Evolutionary conservation across 2,888 invertebrate species (phyloP), one percentile per base, ranked within the genome.

Genomic region (Sesamia inferens): DNA sequence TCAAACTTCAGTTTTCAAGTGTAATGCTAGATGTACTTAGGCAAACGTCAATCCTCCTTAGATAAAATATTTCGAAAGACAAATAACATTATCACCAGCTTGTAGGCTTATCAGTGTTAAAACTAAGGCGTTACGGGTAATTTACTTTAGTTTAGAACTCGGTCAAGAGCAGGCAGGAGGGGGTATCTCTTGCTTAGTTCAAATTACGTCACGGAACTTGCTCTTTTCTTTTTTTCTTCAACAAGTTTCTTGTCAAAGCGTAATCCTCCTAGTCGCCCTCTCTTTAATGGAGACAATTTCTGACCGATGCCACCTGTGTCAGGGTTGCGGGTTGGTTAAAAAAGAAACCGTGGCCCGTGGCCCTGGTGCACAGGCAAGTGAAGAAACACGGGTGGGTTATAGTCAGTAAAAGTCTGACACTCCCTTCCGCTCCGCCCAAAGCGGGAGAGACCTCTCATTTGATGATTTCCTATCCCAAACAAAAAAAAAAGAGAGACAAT

Each of bases 21-120:
- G 51, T 58, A 68, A 74, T 31, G 55, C 64, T 55, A 51, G 54
- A 64, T 57, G 58, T 67, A 78, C 42, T 67, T 77, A 31, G 31
- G 31, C 3, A 63, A 59, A 72, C 68, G 61, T 65, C 79, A 69
- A 78, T 78, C 55, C 54, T 70, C 13, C 44, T 61, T 54, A 71
- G 80, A 83, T 71, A 80, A 79, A 82, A 54, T n/a, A 68, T 79
- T 79, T 78, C 55, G 80, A 71, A 71, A 83, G 44, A 47, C 75
- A 68, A 82, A 82, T 67, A 73, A 31, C 59, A 79, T 65, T 82
- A 78, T 72, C 79, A 79, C 31, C 42, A 7, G 48, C 58, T 54
- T 58, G 66, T 64, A 16, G 63, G 81, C 78, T 78, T 78, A 78
- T 74, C 69, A 68, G 47, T 79, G 79, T 67, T 61, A 71, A 69